Base-by-base conservation (phyloP, 2,888 invertebrate genomes). In the Nomada ferruginata region DNA sequence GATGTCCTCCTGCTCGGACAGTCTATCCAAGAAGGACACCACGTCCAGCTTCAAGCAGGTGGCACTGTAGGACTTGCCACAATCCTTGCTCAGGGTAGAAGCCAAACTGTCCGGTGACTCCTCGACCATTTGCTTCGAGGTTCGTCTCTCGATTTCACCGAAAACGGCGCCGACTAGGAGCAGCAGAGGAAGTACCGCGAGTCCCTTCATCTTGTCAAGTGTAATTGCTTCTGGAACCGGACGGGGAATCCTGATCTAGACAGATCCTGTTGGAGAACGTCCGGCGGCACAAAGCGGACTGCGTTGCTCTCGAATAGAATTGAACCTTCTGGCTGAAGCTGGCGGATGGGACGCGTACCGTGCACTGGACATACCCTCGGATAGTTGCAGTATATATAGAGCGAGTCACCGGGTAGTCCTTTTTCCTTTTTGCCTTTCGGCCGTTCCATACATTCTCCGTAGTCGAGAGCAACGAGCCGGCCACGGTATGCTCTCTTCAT, bases 11-110 rank as follows among this genome's bases (percentile, higher is more conserved):
- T 96, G 95, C 90, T 96, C 96, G 86, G 96, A 96, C 50, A 97
- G 91, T 65, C 96, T 96, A 91, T 97, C 97, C 83, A 97, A 95
- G 90, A 97, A 96, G 5, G 96, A 96, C 1, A 97, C 95, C 63
- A 97, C 95, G 89, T 97, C 97, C 82, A 97, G 94, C 91, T 97
- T 97, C 55, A 97, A 94, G 91, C 97, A 97, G 91, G 97, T 96
- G 36, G 96, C 94, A 91, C 96, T 97, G 89, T 96, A 96, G 0
- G 94, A 94, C 36, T 94, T 94, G 55, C 94, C 94, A 92, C 96
- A 96, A 83, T 95, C 95, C 86, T 93, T 94, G 85, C 76, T 93
- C 82, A 92, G 83, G 23, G 77, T 90, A 11, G 91, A 70, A 0
- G 90, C 85, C n/a, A 91, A 26, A 71, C 74, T 90, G 50, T 89